A percentile compares a stretch with the other conserved stretches of the same genome.
Conservation (phyloP, 2,888 invertebrate genomes). For the Cerceris rybyensis region DNA sequence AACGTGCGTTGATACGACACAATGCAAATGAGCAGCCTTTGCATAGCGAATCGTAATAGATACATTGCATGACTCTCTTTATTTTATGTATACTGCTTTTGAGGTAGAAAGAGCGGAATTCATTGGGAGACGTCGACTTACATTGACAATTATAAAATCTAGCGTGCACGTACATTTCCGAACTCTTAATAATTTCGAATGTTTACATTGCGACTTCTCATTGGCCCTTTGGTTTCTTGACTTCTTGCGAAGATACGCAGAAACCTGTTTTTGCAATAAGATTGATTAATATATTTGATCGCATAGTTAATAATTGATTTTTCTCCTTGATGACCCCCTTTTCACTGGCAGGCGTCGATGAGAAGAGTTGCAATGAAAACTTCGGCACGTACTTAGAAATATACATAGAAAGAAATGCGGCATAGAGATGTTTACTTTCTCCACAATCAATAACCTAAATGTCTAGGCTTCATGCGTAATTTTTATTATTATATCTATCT, state of each 20-base stretch:
- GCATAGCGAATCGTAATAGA: conserved; percentile 20
- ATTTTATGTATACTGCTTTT: conserved; percentile 19
- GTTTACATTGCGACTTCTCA: conserved; percentile 8
- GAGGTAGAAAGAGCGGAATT: conserved; percentile 49
- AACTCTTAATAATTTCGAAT: conserved; percentile 1
- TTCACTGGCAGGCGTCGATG: conserved; percentile 44
- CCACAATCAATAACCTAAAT: conserved; percentile 37
- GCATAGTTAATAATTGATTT: background rate
- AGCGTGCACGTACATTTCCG: conserved; percentile 9
- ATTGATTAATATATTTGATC: too few species aligned
- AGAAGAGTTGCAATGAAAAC: conserved; percentile 45
- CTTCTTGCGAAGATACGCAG: conserved; percentile 19
- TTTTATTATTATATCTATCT: conserved; percentile 25
- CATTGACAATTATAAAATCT: conserved; percentile 21
- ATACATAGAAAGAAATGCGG: conserved; percentile 29
- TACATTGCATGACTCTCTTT: conserved; percentile 24
- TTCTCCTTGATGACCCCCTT: conserved; percentile 40
- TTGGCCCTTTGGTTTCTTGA: conserved; percentile 17
- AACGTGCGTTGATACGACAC: background rate
- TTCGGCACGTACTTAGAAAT: conserved; percentile 10
- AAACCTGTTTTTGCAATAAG: background rate
- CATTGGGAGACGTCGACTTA: conserved; percentile 21
- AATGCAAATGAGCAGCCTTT: conserved; percentile 17
- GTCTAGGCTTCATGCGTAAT: conserved; percentile 55
- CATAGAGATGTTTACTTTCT: conserved; percentile 30